These are phyloP conservation scores for Stenoptilia bipunctidactyla DNA, from an alignment of 2,888 invertebrate species.

Conservation along the genomic window DNA sequence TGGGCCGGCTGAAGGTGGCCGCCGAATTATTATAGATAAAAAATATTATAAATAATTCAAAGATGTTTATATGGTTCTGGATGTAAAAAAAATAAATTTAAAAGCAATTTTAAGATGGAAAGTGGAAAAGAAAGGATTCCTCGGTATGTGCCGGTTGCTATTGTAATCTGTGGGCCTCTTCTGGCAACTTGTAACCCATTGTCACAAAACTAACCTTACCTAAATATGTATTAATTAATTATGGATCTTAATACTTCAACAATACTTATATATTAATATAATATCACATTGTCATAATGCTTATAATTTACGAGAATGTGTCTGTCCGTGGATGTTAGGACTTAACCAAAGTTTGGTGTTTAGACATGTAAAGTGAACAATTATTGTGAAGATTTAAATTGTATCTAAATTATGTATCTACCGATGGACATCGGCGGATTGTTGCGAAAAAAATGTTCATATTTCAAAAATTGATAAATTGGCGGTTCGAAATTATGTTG, in stretches of 20 bases:
- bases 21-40: constrained; percentile 58
- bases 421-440: constrained; percentile 22
- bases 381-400: constrained; percentile 20
- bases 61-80: constrained; percentile 73
- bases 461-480: constrained; percentile 24
- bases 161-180: constrained; percentile 70
- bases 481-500: constrained; percentile 50
- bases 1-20: constrained; percentile 29
- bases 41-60: constrained; percentile 67
- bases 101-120: constrained; percentile 58
- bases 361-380: constrained; percentile 39
- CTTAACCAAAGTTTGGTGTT: constrained; percentile 65
- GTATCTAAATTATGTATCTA: constrained; percentile 12
- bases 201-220: constrained; percentile 60
- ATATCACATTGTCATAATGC: constrained; percentile 72
- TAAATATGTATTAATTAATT: constrained; percentile 65
- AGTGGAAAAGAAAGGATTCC: constrained; percentile 50
- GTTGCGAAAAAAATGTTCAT: constrained; percentile 25
- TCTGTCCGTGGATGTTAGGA: constrained; percentile 69
- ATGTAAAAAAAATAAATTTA: constrained; percentile 67
- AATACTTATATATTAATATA: constrained; percentile 66
- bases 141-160: constrained; percentile 65
- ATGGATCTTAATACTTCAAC: constrained; percentile 65
- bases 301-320: constrained; percentile 72
- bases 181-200: constrained; percentile 50